These are phyloP conservation scores for Catagonus wagneri DNA, from an alignment of 2,113 vertebrate genomes.

Conservation along the genomic window DNA sequence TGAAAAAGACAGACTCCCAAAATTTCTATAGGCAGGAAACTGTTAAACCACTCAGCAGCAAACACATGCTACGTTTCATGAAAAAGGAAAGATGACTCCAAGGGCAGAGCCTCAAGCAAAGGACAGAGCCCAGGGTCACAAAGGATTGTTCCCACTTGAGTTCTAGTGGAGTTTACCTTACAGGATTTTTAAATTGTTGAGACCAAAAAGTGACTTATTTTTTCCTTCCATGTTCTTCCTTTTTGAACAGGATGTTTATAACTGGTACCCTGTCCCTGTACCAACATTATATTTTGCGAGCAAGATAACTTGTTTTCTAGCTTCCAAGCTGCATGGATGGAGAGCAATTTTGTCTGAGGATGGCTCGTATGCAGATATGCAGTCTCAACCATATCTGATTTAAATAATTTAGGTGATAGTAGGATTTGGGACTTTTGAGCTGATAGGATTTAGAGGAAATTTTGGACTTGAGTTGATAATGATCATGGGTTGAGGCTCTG, in stretches of 20 bases:
- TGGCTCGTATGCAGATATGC: background rate
- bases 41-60: background rate
- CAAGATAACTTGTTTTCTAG: background rate
- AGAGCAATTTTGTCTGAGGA: background rate
- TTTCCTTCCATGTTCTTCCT: background rate
- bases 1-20: background rate
- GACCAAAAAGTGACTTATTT: background rate
- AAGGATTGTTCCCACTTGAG: background rate
- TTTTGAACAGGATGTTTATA: background rate
- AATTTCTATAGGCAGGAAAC: background rate
- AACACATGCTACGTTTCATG: background rate
- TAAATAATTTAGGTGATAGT: background rate
- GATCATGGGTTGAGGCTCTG: background rate
- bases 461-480: background rate
- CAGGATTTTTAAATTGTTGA: background rate
- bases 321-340: background rate
- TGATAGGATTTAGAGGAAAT: background rate
- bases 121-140: background rate
- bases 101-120: background rate
- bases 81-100: background rate
- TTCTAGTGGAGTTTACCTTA: background rate
- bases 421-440: background rate
- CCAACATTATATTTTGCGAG: background rate
- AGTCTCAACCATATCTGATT: background rate
- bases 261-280: background rate